Evolutionary conservation across 2,113 vertebrate species (phyloP), one percentile per base, ranked within the genome.

Genomic region (Eidolon helvum): DNA sequence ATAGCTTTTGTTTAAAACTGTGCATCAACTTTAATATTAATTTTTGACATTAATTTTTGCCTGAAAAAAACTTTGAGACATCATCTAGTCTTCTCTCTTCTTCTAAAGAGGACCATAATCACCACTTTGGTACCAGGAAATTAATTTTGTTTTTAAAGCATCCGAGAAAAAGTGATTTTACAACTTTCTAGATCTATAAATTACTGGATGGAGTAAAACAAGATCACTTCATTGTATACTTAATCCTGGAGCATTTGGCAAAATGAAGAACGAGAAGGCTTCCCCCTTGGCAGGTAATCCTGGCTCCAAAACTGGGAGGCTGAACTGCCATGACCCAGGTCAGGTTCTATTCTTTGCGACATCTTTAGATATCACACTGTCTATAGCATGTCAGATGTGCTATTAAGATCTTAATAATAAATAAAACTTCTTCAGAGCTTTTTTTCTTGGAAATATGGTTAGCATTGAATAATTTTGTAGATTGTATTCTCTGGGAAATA

Each of bases 111-210:
- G 19, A 59, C 14, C 15, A 35, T 26, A 30, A 2, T 45, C 16
- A 57, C 35, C 57, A 68, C 14, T 78, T 79, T 59, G 35, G 66
- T 48, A 55, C 22, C 40, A 63, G 45, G 30, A 77, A 71, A 92
- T 69, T 55, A 95, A 91, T 90, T 93, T 35, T 96, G 30, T 66
- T 80, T 87, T 77, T 89, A 68, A 87, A 78, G 10, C 21, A 7
- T 57, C 28, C 0, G 65, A 90, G 28, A 71, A 69, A 69, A 90
- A 53, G 24, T 84, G 4, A 79, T 85, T 92, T 87, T 40, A 87
- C 9, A 75, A 22, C 35, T 33, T 87, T 82, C 35, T 28, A 28
- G 71, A 55, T 61, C 57, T 89, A 24, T 69, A 59, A 77, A 50
- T 65, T 69, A 4, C 7, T 35, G 28, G 24, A 85, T 48, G 79